Base-by-base conservation (phyloP, 1,140 invertebrate genomes). In the Spodoptera frugiperda region DNA sequence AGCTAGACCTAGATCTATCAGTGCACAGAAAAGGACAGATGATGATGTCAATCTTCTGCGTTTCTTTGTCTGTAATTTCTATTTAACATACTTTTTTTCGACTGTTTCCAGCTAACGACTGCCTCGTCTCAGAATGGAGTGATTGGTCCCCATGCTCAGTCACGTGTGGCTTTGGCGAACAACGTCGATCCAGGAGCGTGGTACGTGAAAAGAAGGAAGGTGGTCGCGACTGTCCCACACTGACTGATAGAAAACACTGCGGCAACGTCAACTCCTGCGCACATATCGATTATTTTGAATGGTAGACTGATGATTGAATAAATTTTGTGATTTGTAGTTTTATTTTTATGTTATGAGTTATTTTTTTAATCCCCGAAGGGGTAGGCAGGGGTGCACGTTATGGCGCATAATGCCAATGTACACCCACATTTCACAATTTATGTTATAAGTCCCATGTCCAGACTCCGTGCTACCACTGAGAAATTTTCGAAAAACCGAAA, bases 91-190 rank as follows among this genome's bases (percentile, higher is more conserved):
- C n/a, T n/a, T 59, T 59, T 2, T 30, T 8, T 59, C 12, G 10
- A 3, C 21, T 17, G 8, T 63, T 76, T 78, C 21, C 83, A 90
- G 91, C 91, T 57, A 84, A 95, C 10, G 94, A 95, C 78, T 96
- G 95, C 78, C 86, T 94, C 0, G 96, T 96, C 21, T 95, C 95
- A 0, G 85, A 94, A n/a, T 97, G 96, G 96, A 94, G 95, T 11
- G 90, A 94, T n/a, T 97, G 96, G 96, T 94, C 95, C 0, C 94
- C 95, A 0, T 97, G 96, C 84, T 96, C 95, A 0, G 95, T 94
- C 0, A 95, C 95, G 2, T 97, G 96, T 81, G 96, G 96, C 0
- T 95, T 95, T 33, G 96, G 96, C 1, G 89, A 95, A 0, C 95
- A 95, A 80, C 94, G 95, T 75, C 93, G 97, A 49, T 95, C 95